phyloP scores from a whole-genome alignment of 2,888 invertebrate genomes.

The Acanthosepion esculentum region DNA sequence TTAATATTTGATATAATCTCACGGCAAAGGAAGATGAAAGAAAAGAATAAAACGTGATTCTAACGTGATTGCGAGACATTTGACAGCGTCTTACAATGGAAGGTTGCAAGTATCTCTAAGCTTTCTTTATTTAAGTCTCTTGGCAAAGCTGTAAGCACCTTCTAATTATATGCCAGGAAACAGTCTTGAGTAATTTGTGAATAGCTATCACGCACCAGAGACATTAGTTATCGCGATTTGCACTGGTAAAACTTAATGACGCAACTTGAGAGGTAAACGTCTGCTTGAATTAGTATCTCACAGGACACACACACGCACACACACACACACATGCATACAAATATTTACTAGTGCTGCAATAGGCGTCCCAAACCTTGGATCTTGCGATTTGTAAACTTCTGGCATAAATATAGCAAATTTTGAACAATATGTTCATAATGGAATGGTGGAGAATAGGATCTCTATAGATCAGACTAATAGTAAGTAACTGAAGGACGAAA shows the following conservation, averaged over 20 bases:
- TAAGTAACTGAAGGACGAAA: too few species aligned
- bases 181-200: not conserved
- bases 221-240: conserved; percentile 11
- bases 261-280: not conserved
- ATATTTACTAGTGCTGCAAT: too few species aligned
- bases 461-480: too few species aligned
- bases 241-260: not conserved
- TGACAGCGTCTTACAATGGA: not conserved
- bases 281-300: not conserved
- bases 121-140: not conserved
- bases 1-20: not conserved
- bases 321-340: not conserved
- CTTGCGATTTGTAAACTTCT: too few species aligned
- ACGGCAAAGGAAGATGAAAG: not conserved
- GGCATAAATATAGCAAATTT: too few species aligned
- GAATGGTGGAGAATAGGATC: too few species aligned
- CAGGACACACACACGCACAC: too few species aligned
- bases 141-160: not conserved
- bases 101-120: not conserved
- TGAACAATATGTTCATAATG: too few species aligned
- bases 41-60: not conserved
- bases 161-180: conserved; percentile 6
- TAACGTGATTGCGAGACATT: not conserved
- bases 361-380: too few species aligned
- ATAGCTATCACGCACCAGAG: not conserved